phyloP scores from a whole-genome alignment of 2,888 invertebrate species.

The Callosobruchus maculatus region DNA sequence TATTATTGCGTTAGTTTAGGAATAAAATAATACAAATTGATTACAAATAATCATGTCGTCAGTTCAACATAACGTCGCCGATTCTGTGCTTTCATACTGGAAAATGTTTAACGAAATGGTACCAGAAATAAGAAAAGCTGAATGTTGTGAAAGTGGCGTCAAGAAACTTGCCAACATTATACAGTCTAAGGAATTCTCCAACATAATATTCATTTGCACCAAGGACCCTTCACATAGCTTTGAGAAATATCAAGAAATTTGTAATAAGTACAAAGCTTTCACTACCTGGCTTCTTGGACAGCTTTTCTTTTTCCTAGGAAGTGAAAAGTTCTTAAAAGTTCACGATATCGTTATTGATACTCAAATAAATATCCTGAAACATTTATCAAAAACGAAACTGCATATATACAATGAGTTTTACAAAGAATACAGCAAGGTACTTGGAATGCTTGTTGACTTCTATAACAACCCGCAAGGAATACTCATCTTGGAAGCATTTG shows the following conservation, averaged over 20 bases:
- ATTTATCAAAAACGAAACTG: conserved; percentile 53
- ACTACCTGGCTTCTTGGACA: conserved; percentile 66
- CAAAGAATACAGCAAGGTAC: conserved; percentile 50
- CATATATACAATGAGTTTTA: conserved; percentile 52
- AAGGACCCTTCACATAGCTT: conserved; percentile 50
- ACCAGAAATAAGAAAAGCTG: conserved; percentile 50
- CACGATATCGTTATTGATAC: conserved; percentile 54
- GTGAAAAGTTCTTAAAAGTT: conserved; percentile 53
- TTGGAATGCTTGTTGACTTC: background rate
- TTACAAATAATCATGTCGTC: conserved; percentile 9
- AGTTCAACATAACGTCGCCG: conserved; percentile 32
- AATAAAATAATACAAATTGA: background rate
- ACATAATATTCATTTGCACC: conserved; percentile 55
- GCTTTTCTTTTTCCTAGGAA: conserved; percentile 61
- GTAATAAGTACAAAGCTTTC: conserved; percentile 51
- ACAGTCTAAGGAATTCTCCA: conserved; percentile 56
- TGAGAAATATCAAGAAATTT: conserved; percentile 47
- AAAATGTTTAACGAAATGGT: conserved; percentile 60
- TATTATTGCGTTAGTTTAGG: background rate
- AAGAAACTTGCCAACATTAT: conserved; percentile 59
- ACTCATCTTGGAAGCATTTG: conserved; percentile 50
- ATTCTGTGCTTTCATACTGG: conserved; percentile 51
- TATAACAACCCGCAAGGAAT: conserved; percentile 10
- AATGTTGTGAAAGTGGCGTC: conserved; percentile 55
- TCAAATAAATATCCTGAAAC: conserved; percentile 56